phyloP scores from a whole-genome alignment of 2,797 vertebrate genomes.

The Rhodeus uyekii region DNA sequence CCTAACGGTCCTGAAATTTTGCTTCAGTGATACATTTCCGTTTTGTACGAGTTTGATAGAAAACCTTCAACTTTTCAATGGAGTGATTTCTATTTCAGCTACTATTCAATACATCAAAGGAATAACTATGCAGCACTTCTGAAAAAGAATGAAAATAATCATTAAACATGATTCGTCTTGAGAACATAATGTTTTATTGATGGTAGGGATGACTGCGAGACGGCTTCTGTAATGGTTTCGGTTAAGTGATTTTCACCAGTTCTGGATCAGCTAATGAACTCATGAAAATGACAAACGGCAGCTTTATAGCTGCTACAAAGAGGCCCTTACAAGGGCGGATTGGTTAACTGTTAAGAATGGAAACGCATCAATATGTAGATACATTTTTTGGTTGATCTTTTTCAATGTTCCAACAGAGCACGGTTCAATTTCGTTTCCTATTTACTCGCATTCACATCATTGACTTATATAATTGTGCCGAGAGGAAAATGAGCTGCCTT shows the following conservation, averaged over 20 bases:
- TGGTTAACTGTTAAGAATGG: background rate
- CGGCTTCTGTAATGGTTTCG: background rate
- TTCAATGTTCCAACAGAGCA: background rate
- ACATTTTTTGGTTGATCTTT: background rate
- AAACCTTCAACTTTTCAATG: background rate
- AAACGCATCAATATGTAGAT: background rate
- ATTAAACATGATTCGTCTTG: background rate
- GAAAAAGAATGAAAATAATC: background rate
- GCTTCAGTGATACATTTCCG: background rate
- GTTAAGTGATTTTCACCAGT: background rate
- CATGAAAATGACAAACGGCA: background rate
- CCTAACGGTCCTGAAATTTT: background rate
- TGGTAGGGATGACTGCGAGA: background rate
- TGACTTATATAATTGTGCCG: constrained; percentile 28
- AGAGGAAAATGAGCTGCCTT: constrained; percentile 28
- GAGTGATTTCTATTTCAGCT: background rate
- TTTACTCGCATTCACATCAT: constrained; percentile 9
- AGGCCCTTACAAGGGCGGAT: background rate
- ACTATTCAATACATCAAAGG: background rate
- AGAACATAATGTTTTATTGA: background rate
- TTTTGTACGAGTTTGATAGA: background rate
- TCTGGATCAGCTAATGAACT: background rate
- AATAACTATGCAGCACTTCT: background rate
- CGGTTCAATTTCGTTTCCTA: constrained; percentile 12
- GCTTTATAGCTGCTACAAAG: background rate